Base-by-base conservation (phyloP, 2,797 vertebrate genomes). In the Allobates femoralis region DNA sequence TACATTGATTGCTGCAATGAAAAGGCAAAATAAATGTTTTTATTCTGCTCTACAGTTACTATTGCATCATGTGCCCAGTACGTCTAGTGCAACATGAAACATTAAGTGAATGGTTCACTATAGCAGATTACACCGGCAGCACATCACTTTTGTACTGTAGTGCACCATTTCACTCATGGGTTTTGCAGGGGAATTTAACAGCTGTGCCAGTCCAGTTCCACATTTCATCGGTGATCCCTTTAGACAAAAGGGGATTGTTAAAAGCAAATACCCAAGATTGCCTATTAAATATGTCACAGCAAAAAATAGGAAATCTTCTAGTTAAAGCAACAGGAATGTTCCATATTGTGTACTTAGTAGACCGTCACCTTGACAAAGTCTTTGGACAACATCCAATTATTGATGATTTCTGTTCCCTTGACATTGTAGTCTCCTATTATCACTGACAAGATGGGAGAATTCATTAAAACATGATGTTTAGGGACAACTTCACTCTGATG, bases 331-430 rank as follows among this genome's bases (percentile, higher is more conserved):
- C 21, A 51, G 62, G 26, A 14, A 50, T 5, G n/a, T 23, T 37
- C 66, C 26, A 32, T 19, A 7, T 41, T 82, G 50, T 69, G 69
- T 81, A 19, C 66, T 18, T 37, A 34, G n/a, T 32, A 71, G 55
- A 60, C 50, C 51, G 34, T 5, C 28, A 53, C 79, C 62, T 34
- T 82, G 80, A 71, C 50, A 37, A 53, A 82, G 80, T 3, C 34
- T 37, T 51, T 15, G 32, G 64, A 37, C n/a, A 41, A 51, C 21
- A 18, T 64, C 66, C 80, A 37, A 6, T 32, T 71, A 82, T 82
- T 34, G 80, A 82, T 82, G 51, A 56, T 23, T 53, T 58, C 67
- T 81, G 46, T 37, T 51, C 41, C 34, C 60, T 19, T 71, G 28
- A 28, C 62, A 71, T 71, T 71, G 46, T n/a, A 37, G 21, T 55